Conservation (phyloP, 2,113 vertebrate species). For the Genyomyrus donnyi region DNA sequence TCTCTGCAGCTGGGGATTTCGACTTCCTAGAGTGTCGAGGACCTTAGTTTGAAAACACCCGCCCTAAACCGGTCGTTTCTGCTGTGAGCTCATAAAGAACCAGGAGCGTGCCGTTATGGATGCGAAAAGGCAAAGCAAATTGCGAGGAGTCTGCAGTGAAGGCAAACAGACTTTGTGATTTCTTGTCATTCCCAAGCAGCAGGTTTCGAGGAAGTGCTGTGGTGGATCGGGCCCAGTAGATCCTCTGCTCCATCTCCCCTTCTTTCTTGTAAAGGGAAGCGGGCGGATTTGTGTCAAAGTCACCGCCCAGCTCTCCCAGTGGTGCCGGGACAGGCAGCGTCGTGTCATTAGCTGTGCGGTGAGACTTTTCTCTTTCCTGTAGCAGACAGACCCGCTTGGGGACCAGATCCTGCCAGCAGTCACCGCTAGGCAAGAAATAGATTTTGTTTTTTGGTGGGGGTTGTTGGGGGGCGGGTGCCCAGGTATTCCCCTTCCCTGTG, state of each 20-base stretch:
- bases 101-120: not conserved
- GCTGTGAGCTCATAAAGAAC: not conserved
- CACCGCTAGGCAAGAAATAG: not conserved
- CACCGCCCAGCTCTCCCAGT: not conserved
- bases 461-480: too few relatives aligned
- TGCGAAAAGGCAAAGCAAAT: not conserved
- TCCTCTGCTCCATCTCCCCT: not conserved
- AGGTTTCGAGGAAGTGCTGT: not conserved
- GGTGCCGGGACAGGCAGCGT: not conserved
- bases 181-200: not conserved
- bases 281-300: conserved; percentile 8
- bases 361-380: not conserved
- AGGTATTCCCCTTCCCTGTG: too few relatives aligned
- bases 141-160: not conserved
- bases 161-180: not conserved
- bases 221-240: not conserved
- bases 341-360: not conserved
- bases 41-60: not conserved
- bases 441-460: not conserved
- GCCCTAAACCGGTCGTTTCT: not conserved
- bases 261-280: not conserved
- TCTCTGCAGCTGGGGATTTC: not conserved
- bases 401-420: not conserved
- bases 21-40: not conserved
- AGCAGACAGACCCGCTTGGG: not conserved